Evolutionary conservation across 2,113 vertebrate genomes (phyloP).

Genomic region (Thunnus thynnus): DNA sequence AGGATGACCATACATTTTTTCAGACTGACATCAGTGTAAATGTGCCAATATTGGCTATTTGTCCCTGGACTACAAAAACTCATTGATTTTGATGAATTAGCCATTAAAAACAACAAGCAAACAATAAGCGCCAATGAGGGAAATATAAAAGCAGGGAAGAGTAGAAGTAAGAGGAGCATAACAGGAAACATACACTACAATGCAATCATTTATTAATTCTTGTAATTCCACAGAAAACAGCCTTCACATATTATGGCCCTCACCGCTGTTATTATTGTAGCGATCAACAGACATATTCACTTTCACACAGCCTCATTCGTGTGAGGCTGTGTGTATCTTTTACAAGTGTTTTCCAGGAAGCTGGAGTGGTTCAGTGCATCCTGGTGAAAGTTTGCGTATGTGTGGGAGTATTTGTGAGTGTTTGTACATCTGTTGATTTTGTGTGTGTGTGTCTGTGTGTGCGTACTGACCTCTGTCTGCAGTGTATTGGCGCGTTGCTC

Average conservation of each 20-base stretch:
- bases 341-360: neutral
- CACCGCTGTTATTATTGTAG: neutral
- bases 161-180: neutral
- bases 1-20: neutral
- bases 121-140: too few species aligned
- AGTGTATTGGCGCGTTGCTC: constrained; percentile 96
- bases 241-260: neutral
- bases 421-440: neutral
- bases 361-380: neutral
- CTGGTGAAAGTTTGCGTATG: constrained; percentile 3
- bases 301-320: neutral
- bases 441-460: neutral
- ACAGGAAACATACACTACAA: neutral
- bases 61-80: neutral
- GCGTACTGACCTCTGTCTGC: constrained; percentile 94
- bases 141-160: neutral
- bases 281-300: neutral
- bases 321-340: neutral
- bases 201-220: neutral
- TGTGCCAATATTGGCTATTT: neutral
- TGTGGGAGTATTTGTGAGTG: neutral
- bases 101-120: too few species aligned
- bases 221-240: neutral
- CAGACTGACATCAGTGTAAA: neutral
- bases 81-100: neutral